These are phyloP conservation scores for Genyomyrus donnyi DNA, from an alignment of 2,113 vertebrate species.

Conservation along the genomic window DNA sequence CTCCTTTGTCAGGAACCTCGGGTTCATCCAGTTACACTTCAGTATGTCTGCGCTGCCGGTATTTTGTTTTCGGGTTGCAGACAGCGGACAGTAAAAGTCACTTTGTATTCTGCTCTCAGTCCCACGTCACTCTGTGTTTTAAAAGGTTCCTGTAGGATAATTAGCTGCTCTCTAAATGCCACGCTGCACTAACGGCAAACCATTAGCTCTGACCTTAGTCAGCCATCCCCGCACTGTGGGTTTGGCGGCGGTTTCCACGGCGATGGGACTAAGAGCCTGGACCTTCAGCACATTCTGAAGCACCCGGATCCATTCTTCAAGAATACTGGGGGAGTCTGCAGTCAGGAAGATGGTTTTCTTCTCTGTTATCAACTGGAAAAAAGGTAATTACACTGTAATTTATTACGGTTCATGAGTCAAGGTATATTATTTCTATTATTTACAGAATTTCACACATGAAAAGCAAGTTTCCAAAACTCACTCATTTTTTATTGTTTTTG, in stretches of 20 bases:
- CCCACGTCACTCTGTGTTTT: background rate
- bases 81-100: background rate
- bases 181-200: background rate
- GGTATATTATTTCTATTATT: background rate
- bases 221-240: conserved; percentile 76
- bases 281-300: conserved; percentile 79
- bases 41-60: too few relatives aligned
- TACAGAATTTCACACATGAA: background rate
- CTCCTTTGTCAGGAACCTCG: background rate
- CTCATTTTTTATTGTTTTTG: background rate
- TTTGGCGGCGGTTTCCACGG: conserved; percentile 60
- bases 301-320: conserved; percentile 84
- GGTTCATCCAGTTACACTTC: background rate
- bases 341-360: conserved; percentile 81
- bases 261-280: conserved; percentile 60
- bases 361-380: conserved; percentile 71
- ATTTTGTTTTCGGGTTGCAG: background rate
- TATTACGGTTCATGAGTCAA: background rate
- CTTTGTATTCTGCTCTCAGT: background rate
- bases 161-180: background rate
- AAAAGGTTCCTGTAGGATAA: background rate
- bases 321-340: conserved; percentile 80
- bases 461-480: background rate
- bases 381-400: background rate
- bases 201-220: conserved; percentile 67